Percentiles rank a stretch among this genome's conserved stretches.
phyloP scores from a whole-genome alignment of 1,140 invertebrate genomes.

The Calycopis cecrops region DNA sequence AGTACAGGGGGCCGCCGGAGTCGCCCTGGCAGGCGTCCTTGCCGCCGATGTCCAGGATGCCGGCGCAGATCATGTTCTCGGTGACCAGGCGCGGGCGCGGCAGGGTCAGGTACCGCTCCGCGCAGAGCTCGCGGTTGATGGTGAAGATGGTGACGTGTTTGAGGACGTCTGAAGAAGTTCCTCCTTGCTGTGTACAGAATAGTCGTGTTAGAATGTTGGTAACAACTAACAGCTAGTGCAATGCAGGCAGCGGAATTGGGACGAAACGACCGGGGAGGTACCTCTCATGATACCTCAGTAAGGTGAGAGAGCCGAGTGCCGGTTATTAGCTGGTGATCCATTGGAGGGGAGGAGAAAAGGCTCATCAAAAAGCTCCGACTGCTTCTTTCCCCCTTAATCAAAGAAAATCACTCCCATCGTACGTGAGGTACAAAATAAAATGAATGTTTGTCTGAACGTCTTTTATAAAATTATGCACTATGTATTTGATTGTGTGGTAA shows the following conservation, averaged over 20 bases:
- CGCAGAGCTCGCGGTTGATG: conserved; percentile 34
- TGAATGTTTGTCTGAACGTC: too few species aligned
- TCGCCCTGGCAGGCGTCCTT: conserved; percentile 81
- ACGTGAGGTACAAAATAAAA: too few species aligned
- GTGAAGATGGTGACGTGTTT: conserved; percentile 30
- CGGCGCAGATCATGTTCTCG: conserved; percentile 46
- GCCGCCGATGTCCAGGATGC: conserved; percentile 34
- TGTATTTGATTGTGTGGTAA: too few species aligned
- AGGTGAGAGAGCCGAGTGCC: too few species aligned
- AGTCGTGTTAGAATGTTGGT: too few species aligned
- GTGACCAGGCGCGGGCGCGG: conserved; percentile 27
- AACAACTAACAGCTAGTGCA: too few species aligned
- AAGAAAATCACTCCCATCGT: not conserved
- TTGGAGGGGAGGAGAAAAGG: not conserved
- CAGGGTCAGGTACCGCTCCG: conserved; percentile 24
- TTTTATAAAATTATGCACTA: too few species aligned
- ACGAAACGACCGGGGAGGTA: too few species aligned
- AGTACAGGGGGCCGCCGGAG: conserved; percentile 79
- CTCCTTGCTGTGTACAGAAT: conserved; percentile 30
- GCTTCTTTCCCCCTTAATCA: not conserved
- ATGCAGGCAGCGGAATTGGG: too few species aligned
- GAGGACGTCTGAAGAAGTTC: conserved; percentile 22
- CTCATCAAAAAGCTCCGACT: not conserved
- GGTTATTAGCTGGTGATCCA: too few species aligned
- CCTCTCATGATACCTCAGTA: too few species aligned